Base-by-base conservation (phyloP, 2,888 invertebrate species). In the Yponomeuta evonymella region DNA sequence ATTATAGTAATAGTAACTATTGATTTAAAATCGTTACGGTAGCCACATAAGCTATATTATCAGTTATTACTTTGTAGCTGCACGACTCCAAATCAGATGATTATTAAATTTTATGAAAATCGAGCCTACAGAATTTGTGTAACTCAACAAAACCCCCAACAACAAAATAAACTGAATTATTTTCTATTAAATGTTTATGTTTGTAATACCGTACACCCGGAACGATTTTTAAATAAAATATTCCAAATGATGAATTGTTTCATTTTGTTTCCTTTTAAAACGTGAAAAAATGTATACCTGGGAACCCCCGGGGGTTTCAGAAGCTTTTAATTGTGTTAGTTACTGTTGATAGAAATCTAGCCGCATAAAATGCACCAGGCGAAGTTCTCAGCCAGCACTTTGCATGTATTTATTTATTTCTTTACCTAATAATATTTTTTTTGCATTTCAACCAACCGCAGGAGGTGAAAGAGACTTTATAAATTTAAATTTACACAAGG, bases 1-100 rank as follows among this genome's bases (percentile, higher is more conserved):
- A 83, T 89, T 85, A 82, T 91, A 90, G 87, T 83, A 86, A 85
- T 88, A 86, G 82, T 82, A 77, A 81, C 80, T 80, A 82, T 83
- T 81, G 81, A 80, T 82, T 81, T 81, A 77, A 78, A 79, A 83
- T 81, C 74, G 81, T 79, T 75, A 79, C 77, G 76, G 80, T 65
- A 48, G 51, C 43, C 43, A 65, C 48, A 62, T 79, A 79, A 79
- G 78, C 74, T 77, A 75, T 79, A 72, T 71, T 72, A 58, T 66
- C 70, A 66, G 72, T 73, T 71, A 43, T 43, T 8, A 72, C 69
- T 58, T 72, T 72, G 70, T 73, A 73, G 72, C 75, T 73, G 72
- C 73, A 74, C 72, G 48, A 74, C 73, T 74, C 75, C 73, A 75
- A 58, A 70, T 43, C 63, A 70, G 29, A 15, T 58, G 1, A 12